phyloP scores from a whole-genome alignment of 2,888 invertebrate species.

The Drosophila colorata region DNA sequence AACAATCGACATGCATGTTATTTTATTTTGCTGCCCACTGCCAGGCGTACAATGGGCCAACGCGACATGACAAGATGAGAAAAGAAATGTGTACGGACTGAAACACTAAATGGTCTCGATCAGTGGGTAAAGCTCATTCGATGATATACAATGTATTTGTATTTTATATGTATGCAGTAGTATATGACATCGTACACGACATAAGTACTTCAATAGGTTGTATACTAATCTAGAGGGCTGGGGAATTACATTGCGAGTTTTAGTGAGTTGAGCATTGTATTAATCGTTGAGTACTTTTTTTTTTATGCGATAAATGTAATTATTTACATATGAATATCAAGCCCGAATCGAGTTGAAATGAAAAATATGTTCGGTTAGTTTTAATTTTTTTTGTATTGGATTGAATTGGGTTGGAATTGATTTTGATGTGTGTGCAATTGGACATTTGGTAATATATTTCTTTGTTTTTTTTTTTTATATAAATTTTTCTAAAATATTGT shows the following conservation, averaged over 20 bases:
- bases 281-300: slow-evolving; percentile 15
- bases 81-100: slow-evolving; percentile 23
- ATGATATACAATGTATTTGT: slow-evolving; percentile 23
- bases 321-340: slow-evolving; percentile 73
- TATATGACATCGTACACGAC: slow-evolving; percentile 46
- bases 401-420: slow-evolving; percentile 13
- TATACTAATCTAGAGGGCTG: slow-evolving; percentile 33
- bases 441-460: slow-evolving; percentile 16
- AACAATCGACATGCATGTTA: slow-evolving; percentile 29
- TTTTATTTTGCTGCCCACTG: slow-evolving; percentile 2
- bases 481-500: slow-evolving; percentile 1
- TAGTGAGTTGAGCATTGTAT: slow-evolving; percentile 31
- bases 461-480: slow-evolving; percentile 5
- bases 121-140: slow-evolving; percentile 14
- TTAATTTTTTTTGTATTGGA: slow-evolving; percentile 13
- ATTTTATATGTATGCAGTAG: slow-evolving; percentile 20
- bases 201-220: slow-evolving; percentile 31
- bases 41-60: background rate
- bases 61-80: slow-evolving; percentile 21
- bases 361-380: slow-evolving; percentile 37
- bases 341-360: slow-evolving; percentile 41
- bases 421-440: slow-evolving; percentile 61
- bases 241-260: slow-evolving; percentile 35
- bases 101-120: slow-evolving; percentile 10
- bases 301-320: slow-evolving; percentile 57